Percentiles rank a stretch among this genome's conserved stretches.
Conservation (phyloP, 2,113 vertebrate genomes). For the Plecturocebus donacophilus region DNA sequence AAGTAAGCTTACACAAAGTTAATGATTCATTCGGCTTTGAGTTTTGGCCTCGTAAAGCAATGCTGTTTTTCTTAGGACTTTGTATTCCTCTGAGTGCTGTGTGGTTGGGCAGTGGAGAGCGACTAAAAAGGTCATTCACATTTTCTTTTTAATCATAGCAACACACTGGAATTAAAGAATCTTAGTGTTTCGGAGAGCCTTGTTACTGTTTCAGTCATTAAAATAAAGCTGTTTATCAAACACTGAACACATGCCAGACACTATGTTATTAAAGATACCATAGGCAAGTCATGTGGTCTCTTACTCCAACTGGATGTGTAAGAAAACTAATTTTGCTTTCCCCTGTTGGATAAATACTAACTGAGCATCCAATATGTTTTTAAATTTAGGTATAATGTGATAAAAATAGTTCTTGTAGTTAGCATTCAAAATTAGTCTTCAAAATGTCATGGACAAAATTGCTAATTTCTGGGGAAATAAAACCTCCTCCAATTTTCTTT, state of each 20-base stretch:
- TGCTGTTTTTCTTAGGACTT: conserved; percentile 23
- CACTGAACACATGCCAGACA: neutral
- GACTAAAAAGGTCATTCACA: conserved; percentile 38
- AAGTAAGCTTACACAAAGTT: conserved; percentile 31
- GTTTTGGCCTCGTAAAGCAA: neutral
- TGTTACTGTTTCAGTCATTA: conserved; percentile 56
- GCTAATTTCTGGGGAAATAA: neutral
- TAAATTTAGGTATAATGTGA: neutral
- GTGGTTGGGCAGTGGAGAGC: neutral
- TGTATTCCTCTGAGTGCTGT: conserved; percentile 26
- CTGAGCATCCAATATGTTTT: neutral
- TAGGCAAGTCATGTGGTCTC: neutral
- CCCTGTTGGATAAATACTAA: neutral
- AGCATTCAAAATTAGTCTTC: conserved; percentile 9
- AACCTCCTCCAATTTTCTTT: neutral
- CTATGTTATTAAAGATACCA: conserved; percentile 9
- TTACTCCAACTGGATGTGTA: neutral
- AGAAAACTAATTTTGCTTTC: neutral
- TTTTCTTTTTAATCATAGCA: conserved; percentile 47
- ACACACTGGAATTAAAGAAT: conserved; percentile 36
- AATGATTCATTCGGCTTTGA: conserved; percentile 47
- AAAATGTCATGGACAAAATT: neutral
- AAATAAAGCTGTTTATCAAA: conserved; percentile 50
- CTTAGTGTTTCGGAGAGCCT: neutral
- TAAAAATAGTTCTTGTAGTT: neutral